Evolutionary conservation across 1,140 invertebrate species (phyloP).

Genomic region (Meloidogyne exigua): DNA sequence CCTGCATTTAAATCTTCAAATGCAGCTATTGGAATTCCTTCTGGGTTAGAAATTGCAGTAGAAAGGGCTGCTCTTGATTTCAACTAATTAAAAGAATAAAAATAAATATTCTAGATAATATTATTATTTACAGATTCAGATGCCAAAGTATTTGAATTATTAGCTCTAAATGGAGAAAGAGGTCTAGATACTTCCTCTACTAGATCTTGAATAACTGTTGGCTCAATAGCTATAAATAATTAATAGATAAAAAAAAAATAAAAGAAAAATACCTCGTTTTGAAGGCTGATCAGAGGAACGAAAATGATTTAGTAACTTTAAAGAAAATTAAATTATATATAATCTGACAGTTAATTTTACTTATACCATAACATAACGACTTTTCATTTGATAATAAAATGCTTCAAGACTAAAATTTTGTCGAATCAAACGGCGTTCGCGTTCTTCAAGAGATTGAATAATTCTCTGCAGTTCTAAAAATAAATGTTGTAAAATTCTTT

Average conservation of each 20-base stretch:
- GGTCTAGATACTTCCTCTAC: conserved; percentile 40
- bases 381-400: conserved; percentile 48
- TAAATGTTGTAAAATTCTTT: background rate
- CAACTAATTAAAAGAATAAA: conserved; percentile 5
- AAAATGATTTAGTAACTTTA: conserved; percentile 42
- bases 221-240: conserved; percentile 26
- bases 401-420: conserved; percentile 54
- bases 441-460: conserved; percentile 40
- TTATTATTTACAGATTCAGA: conserved; percentile 8
- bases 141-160: conserved; percentile 22
- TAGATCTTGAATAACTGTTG: conserved; percentile 38
- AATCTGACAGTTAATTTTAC: background rate
- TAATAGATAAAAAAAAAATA: background rate
- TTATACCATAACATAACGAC: conserved; percentile 46
- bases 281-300: conserved; percentile 15
- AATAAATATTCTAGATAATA: background rate
- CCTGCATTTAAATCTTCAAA: conserved; percentile 12
- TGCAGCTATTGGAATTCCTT: conserved; percentile 6
- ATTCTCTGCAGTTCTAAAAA: conserved; percentile 46
- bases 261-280: background rate
- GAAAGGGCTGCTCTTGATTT: conserved; percentile 13
- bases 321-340: no score
- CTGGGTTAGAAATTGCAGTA: conserved; percentile 11
- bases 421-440: conserved; percentile 41
- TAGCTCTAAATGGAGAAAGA: conserved; percentile 29